A percentile compares a stretch with the other conserved stretches of the same genome.
Evolutionary conservation across 2,888 invertebrate species (phyloP).

Genomic region (Camponotus fellah): DNA sequence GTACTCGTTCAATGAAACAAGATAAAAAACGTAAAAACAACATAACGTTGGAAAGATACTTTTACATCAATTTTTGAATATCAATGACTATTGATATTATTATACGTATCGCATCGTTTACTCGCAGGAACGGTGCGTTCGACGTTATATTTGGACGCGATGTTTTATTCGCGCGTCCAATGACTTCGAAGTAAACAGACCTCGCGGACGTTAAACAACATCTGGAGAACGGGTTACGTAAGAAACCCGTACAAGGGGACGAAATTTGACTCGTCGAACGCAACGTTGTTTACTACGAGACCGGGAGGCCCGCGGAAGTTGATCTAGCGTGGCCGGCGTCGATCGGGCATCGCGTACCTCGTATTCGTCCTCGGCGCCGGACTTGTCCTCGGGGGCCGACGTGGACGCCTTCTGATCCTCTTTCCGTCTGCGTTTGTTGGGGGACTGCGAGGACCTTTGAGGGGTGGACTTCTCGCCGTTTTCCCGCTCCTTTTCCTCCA

Average conservation of each 20-base stretch:
- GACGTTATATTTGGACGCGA: not conserved
- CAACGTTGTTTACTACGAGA: not conserved
- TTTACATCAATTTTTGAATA: too few relatives aligned
- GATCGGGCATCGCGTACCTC: conserved; percentile 85
- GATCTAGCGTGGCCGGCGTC: not conserved
- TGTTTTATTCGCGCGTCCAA: not conserved
- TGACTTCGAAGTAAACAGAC: not conserved
- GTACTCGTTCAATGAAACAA: too few relatives aligned
- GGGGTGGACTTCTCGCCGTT: conserved; percentile 76
- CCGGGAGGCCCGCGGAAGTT: too few relatives aligned
- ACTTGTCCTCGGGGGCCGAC: conserved; percentile 84
- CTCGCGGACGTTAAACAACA: not conserved
- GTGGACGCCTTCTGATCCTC: conserved; percentile 75
- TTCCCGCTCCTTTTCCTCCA: conserved; percentile 65
- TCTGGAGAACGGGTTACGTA: not conserved
- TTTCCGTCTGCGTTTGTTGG: conserved; percentile 77
- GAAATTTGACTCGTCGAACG: not conserved
- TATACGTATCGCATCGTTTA: not conserved
- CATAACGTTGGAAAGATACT: too few relatives aligned
- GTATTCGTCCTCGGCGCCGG: conserved; percentile 86
- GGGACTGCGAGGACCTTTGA: not conserved
- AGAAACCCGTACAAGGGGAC: not conserved
- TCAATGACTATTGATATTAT: too few relatives aligned
- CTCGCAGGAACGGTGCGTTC: not conserved
- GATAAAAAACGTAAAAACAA: too few relatives aligned